A percentile compares a stretch with the other conserved stretches of the same genome.
Evolutionary conservation across 2,888 invertebrate genomes (phyloP).

Genomic region (Nudaria mundana): DNA sequence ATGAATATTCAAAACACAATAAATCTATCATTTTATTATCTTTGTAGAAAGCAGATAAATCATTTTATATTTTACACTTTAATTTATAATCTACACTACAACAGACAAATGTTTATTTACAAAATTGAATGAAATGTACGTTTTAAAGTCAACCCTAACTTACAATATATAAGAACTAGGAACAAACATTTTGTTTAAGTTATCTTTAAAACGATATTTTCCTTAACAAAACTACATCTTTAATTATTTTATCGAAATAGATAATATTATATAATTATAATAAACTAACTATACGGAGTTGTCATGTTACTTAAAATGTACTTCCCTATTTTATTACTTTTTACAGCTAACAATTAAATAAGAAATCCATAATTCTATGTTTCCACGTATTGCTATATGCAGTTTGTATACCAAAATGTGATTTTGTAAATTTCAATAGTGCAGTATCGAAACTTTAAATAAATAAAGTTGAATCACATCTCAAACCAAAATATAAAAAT

Average conservation of each 20-base stretch:
- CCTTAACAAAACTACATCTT: slow-evolving; percentile 32
- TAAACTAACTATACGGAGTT: slow-evolving; percentile 24
- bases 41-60: slow-evolving; percentile 4
- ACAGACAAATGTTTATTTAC: slow-evolving; percentile 36
- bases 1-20: slow-evolving; percentile 5
- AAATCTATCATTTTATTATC: not conserved
- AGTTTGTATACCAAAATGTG: not conserved
- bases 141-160: slow-evolving; percentile 43
- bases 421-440: too few species aligned
- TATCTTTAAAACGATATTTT: slow-evolving; percentile 28
- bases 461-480: slow-evolving; percentile 14
- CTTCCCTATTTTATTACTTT: slow-evolving; percentile 15
- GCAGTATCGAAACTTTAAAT: too few species aligned
- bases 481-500: not conserved
- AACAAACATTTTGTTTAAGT: slow-evolving; percentile 49
- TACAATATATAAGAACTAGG: slow-evolving; percentile 48
- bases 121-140: slow-evolving; percentile 37
- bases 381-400: slow-evolving; percentile 4
- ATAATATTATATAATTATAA: slow-evolving; percentile 10
- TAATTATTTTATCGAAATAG: slow-evolving; percentile 14
- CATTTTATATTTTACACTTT: slow-evolving; percentile 28
- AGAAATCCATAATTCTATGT: slow-evolving; percentile 8
- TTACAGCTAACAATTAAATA: slow-evolving; percentile 18
- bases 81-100: slow-evolving; percentile 33
- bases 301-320: slow-evolving; percentile 32